Percentiles rank a stretch among this genome's conserved stretches.
phyloP scores from a whole-genome alignment of 2,113 vertebrate genomes.

The Nestor notabilis region DNA sequence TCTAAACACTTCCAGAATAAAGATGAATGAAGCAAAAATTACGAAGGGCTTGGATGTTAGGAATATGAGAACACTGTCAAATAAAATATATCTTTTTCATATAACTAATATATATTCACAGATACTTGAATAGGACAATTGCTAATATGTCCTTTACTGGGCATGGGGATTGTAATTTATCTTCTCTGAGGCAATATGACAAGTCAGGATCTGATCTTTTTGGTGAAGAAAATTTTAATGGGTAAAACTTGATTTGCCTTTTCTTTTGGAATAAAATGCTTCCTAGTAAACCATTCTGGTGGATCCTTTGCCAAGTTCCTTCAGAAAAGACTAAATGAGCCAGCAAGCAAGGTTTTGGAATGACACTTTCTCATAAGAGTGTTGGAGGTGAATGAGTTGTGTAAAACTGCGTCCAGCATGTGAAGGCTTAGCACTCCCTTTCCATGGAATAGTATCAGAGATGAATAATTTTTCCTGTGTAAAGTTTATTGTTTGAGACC shows the following conservation, averaged over 20 bases:
- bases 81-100: neutral
- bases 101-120: neutral
- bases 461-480: slow-evolving; percentile 22
- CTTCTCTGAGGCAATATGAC: neutral
- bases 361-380: neutral
- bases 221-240: neutral
- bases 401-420: neutral
- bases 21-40: neutral
- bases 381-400: neutral
- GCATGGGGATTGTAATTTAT: neutral
- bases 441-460: neutral
- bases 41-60: neutral
- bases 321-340: neutral
- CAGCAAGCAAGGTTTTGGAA: neutral
- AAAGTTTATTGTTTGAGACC: neutral
- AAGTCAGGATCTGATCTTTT: neutral
- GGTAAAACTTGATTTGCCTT: neutral
- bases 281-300: neutral
- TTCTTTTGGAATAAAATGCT: neutral
- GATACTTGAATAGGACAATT: neutral
- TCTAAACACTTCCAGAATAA: neutral
- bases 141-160: neutral
- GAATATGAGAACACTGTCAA: neutral
- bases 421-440: neutral
- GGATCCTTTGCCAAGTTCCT: neutral